Evolutionary conservation across 92 coral and sea anemone genomes (phyloP), one percentile per base, ranked within the genome.

Genomic region (Actinostola sp.): DNA sequence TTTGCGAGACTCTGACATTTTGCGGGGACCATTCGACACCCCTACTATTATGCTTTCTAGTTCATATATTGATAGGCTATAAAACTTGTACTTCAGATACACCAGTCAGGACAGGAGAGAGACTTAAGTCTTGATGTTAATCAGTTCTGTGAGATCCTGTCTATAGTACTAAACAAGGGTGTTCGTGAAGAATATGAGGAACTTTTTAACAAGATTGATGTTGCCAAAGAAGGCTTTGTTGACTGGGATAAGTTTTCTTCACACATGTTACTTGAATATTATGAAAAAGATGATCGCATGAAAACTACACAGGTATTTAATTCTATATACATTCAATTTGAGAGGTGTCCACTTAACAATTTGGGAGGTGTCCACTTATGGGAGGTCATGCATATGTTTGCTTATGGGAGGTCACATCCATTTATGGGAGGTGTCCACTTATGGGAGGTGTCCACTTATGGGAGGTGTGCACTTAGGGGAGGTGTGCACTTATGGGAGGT

Each of bases 231-330:
- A 45, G 99, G 99, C 4, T 95, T 87, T 81, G 92, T 91, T 19
- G 99, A 95, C 75, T 95, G 99, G 99, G 99, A 95, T 82, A 95
- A 88, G 42, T 95, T 95, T 45, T 95, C 97, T 55, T 92, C 97
- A 24, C 93, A 95, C 58, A 95, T 95, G 99, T 87, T 92, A 14
- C 92, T 89, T 2, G 99, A 95, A 67, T 95, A 95, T 70, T 92
- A 95, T 71, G 99, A 95, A 72, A 95, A 95, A 71, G 99, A 95
- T 84, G 99, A 95, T 63, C 75, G 99, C 50, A 83, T 91, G 92
- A 95, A 95, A 80, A 95, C 99, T 8, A 95, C 99, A 0, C 99
- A 91, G 99, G 99, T 91, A 61, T 1, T 3, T 32, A 26, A 19
- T 60, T 3, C 8, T 26, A 6, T 26, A 10, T n/a, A 19, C 19